phyloP scores from a whole-genome alignment of 2,113 vertebrate species.

The Grammatotria lemairii region DNA sequence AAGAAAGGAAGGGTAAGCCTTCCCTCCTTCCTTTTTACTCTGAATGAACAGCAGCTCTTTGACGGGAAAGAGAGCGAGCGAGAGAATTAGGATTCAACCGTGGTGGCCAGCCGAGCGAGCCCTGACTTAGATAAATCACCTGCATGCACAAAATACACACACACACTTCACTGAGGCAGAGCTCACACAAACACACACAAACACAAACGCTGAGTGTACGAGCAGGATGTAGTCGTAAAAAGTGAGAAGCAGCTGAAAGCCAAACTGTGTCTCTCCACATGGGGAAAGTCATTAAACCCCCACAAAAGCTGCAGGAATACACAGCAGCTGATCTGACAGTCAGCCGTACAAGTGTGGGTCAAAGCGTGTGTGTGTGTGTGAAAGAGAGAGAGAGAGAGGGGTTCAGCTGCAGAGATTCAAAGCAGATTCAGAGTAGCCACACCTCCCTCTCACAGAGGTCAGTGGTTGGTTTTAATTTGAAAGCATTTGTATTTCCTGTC shows the following conservation, averaged over 20 bases:
- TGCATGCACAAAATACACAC: slow-evolving; percentile 31
- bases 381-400: background rate
- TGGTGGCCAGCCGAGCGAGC: slow-evolving; percentile 15
- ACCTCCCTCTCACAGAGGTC: background rate
- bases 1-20: background rate
- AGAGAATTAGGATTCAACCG: slow-evolving; percentile 55
- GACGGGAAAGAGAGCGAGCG: background rate
- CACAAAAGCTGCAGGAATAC: background rate
- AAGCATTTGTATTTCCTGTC: background rate
- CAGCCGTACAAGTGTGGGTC: background rate
- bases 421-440: background rate
- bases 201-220: background rate
- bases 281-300: slow-evolving; percentile 25
- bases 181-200: slow-evolving; percentile 3
- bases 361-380: background rate
- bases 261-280: slow-evolving; percentile 37
- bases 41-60: slow-evolving; percentile 62
- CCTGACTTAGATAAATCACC: slow-evolving; percentile 58
- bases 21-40: background rate
- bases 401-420: background rate
- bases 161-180: background rate
- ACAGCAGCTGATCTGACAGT: background rate
- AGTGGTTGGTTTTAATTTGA: slow-evolving; percentile 7
- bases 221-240: slow-evolving; percentile 19
- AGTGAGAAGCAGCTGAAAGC: slow-evolving; percentile 43